Conservation (phyloP, 2,888 invertebrate genomes). For the Aricia artaxerxes region DNA sequence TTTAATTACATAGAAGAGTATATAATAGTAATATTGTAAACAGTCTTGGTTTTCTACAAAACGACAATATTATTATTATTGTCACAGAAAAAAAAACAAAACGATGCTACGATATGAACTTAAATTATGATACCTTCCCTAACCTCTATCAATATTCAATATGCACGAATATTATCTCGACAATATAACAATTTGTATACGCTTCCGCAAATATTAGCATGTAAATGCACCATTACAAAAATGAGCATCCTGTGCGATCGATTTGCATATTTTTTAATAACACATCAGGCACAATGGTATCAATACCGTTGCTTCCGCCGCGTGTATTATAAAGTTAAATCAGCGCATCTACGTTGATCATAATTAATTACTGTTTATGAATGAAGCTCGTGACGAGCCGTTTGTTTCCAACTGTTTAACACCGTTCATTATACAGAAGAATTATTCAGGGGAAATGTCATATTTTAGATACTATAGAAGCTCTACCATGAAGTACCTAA, state of each 20-base stretch:
- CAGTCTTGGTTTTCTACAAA: too few species aligned
- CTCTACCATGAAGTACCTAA: too few species aligned
- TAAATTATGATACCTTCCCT: conserved; percentile 35
- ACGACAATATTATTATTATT: too few species aligned
- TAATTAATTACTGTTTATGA: conserved; percentile 61
- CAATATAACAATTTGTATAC: conserved; percentile 68
- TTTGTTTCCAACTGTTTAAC: conserved; percentile 18
- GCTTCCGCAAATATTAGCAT: conserved; percentile 77
- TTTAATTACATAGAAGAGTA: too few species aligned
- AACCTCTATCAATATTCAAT: conserved; percentile 49
- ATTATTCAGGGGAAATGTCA: background rate
- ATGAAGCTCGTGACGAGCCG: conserved; percentile 24
- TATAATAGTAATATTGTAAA: too few species aligned
- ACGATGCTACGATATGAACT: background rate
- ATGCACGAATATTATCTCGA: conserved; percentile 37
- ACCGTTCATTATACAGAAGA: conserved; percentile 10
- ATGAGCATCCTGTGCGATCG: conserved; percentile 76
- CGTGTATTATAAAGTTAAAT: conserved; percentile 69
- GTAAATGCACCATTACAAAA: conserved; percentile 76
- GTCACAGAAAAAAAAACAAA: conserved; percentile 9
- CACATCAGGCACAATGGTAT: conserved; percentile 69
- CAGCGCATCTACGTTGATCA: conserved; percentile 60
- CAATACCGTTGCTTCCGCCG: conserved; percentile 73
- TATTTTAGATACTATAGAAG: too few species aligned
- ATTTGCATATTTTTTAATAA: conserved; percentile 80